Evolutionary conservation across 2,113 vertebrate species (phyloP).

Genomic region (Solea solea): DNA sequence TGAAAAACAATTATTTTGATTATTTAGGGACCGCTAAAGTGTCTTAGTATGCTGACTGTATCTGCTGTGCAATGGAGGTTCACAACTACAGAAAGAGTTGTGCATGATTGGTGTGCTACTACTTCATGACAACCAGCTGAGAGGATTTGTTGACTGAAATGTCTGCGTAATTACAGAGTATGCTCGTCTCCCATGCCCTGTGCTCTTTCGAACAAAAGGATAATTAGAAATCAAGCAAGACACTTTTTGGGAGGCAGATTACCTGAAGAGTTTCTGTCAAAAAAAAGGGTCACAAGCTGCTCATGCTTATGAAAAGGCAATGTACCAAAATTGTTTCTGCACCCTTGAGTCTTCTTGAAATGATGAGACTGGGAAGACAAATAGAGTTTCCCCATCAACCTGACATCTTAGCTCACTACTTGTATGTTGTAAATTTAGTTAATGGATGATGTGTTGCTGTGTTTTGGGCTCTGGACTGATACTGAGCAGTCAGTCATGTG

Average conservation of each 20-base stretch:
- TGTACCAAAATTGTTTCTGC: slow-evolving; percentile 48
- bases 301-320: slow-evolving; percentile 36
- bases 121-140: slow-evolving; percentile 71
- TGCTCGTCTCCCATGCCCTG: slow-evolving; percentile 51
- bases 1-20: too few relatives aligned
- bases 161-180: slow-evolving; percentile 61
- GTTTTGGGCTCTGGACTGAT: background rate
- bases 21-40: background rate
- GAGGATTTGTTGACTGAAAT: slow-evolving; percentile 68
- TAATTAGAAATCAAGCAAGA: slow-evolving; percentile 73
- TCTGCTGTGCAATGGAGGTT: slow-evolving; percentile 17
- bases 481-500: background rate
- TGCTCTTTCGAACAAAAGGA: slow-evolving; percentile 60
- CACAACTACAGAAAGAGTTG: slow-evolving; percentile 39
- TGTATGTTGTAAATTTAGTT: background rate
- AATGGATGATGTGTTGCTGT: background rate
- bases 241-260: slow-evolving; percentile 32
- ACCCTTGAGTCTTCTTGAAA: slow-evolving; percentile 42
- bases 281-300: slow-evolving; percentile 34
- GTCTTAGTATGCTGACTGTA: slow-evolving; percentile 18
- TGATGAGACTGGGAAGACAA: slow-evolving; percentile 42
- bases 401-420: background rate
- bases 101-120: slow-evolving; percentile 59
- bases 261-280: slow-evolving; percentile 50
- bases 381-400: background rate